Base-by-base conservation (phyloP, 2,797 vertebrate species). In the Sebastes flavidus region DNA sequence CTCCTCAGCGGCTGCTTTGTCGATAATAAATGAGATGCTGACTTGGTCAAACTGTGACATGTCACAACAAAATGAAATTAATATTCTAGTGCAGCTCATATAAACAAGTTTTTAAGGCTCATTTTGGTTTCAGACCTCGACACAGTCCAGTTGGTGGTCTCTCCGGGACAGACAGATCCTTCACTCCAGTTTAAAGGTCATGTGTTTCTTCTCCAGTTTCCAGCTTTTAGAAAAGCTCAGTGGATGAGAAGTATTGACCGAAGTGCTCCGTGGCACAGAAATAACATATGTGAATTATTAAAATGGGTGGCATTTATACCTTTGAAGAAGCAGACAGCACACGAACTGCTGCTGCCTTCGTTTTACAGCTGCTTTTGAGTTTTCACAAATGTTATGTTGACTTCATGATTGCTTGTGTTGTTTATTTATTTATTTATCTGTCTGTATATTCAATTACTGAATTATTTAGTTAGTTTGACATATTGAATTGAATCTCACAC, bases 251-350 rank as follows among this genome's bases (percentile, higher is more conserved):
- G 8, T 75, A 89, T 87, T 71, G 87, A 89, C 65, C 63, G 55
- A 12, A 46, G 61, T 68, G 79, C 68, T 87, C 77, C 36, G 61
- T 76, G 80, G 65, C 36, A 75, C 82, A 88, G 78, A 86, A 85
- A 79, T 85, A 87, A 80, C 68, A 73, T 14, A 66, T 59, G 65
- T 88, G 86, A 90, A 88, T 88, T 83, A 85, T 75, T 87, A 65
- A 88, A 86, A 80, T 78, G 62, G 60, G 8, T 61, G 72, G 30
- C 59, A 81, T 85, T 81, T 42, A 66, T 24, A 65, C 24, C 42
- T 49, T 66, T 25, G 32, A 29, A 77, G 63, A 38, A 34, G 34
- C 18, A 70, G 8, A 20, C 34, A 29, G 38, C 12, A 52, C 54
- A 38, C 5, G 16, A 71, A 32, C 24, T 2, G 2, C 10, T 20